These are phyloP conservation scores for Peucedramus taeniatus DNA, from an alignment of 2,113 vertebrate genomes.

Conservation along the genomic window DNA sequence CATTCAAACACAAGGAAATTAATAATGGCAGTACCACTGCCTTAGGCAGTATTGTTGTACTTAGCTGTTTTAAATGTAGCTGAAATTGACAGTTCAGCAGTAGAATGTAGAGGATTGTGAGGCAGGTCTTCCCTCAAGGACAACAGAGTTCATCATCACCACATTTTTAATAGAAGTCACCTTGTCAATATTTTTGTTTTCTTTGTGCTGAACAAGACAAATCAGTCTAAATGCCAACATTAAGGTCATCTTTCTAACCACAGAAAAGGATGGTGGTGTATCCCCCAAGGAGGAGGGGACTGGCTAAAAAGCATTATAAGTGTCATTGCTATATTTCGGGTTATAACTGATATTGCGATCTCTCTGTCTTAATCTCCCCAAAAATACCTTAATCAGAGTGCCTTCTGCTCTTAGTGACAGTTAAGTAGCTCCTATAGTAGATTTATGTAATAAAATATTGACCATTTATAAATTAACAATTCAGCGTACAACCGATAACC, in stretches of 20 bases:
- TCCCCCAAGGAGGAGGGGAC: neutral
- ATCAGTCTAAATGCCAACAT: neutral
- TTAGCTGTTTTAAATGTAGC: neutral
- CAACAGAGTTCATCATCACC: neutral
- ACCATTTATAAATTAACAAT: neutral
- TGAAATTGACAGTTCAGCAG: neutral
- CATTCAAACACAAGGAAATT: neutral
- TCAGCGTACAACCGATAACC: neutral
- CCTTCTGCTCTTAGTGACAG: neutral
- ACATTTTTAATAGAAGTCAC: neutral
- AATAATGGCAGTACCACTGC: neutral
- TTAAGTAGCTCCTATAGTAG: neutral
- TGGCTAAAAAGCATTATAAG: neutral
- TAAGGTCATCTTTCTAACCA: neutral
- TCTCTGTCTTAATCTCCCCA: fast-evolving
- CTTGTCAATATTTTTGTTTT: neutral
- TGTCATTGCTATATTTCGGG: neutral
- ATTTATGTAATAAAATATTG: neutral
- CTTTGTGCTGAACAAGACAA: neutral
- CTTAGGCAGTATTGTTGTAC: neutral
- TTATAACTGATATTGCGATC: neutral
- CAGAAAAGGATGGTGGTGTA: neutral
- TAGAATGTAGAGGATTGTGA: neutral
- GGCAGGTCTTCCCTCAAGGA: neutral
- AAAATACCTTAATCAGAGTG: neutral